Conservation (phyloP, 2,113 vertebrate species). For the Gambusia affinis region DNA sequence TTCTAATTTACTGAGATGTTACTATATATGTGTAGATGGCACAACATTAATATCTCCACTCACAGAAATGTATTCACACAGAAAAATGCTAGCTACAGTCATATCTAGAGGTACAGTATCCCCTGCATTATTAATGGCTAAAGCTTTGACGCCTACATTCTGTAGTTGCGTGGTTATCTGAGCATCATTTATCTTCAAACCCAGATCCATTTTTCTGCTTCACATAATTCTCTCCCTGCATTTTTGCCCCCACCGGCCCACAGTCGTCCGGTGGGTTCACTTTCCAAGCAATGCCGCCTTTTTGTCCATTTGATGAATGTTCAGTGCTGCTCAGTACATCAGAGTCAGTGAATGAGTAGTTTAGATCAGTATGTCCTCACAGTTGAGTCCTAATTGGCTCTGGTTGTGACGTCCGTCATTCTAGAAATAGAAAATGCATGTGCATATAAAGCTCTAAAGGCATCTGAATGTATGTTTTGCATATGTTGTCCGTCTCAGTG, state of each 20-base stretch:
- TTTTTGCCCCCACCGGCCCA: conserved; percentile 64
- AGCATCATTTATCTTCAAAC: conserved; percentile 69
- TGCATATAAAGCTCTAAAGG: conserved; percentile 73
- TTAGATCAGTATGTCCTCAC: conserved; percentile 57
- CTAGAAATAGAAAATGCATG: conserved; percentile 75
- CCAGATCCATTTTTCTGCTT: conserved; percentile 71
- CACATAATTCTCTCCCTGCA: conserved; percentile 68
- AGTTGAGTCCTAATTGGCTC: conserved; percentile 76
- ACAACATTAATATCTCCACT: conserved; percentile 15
- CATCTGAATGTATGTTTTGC: conserved; percentile 79
- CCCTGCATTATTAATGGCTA: conserved; percentile 21
- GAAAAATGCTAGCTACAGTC: conserved; percentile 19
- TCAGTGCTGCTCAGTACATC: conserved; percentile 41
- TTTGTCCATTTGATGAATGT: conserved; percentile 62
- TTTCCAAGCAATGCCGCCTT: conserved; percentile 64
- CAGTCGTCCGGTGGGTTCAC: conserved; percentile 67
- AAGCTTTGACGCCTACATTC: conserved; percentile 35
- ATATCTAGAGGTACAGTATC: conserved; percentile 40
- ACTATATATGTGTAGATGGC: not conserved
- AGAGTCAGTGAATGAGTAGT: conserved; percentile 60
- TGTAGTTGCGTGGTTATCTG: conserved; percentile 52
- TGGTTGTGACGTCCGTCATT: conserved; percentile 74
- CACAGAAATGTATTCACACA: conserved; percentile 26
- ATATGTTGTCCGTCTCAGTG: conserved; percentile 73
- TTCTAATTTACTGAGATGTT: not conserved